Evolutionary conservation across 2,888 invertebrate genomes (phyloP).

Genomic region (Mythimna loreyi): DNA sequence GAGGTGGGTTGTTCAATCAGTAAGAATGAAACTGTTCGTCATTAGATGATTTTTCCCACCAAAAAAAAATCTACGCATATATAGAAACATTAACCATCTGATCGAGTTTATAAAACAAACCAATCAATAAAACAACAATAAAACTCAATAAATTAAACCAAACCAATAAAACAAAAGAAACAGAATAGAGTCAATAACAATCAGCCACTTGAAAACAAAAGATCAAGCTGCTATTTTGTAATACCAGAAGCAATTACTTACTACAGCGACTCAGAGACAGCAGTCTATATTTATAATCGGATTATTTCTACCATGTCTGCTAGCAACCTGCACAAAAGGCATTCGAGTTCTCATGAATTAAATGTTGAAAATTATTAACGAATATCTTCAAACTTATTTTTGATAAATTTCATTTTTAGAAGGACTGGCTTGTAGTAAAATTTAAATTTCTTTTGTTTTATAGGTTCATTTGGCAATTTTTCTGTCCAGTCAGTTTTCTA

Average conservation of each 20-base stretch:
- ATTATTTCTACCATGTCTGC: constrained; percentile 45
- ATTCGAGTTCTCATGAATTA: constrained; percentile 39
- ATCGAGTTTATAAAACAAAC: not conserved
- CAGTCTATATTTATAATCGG: constrained; percentile 51
- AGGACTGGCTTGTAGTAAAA: not conserved
- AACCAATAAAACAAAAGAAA: constrained; percentile 39
- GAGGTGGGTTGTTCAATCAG: no score
- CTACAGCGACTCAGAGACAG: constrained; percentile 26
- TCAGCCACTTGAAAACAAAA: constrained; percentile 46
- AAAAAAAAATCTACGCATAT: no score
- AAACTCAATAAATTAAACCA: constrained; percentile 12
- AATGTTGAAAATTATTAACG: constrained; percentile 29
- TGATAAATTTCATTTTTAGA: constrained; percentile 14
- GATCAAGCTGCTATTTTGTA: constrained; percentile 49
- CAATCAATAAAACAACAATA: constrained; percentile 35
- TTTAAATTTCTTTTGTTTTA: no score
- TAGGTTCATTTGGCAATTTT: no score
- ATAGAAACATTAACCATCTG: not conserved
- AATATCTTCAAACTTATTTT: constrained; percentile 12
- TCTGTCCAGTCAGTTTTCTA: no score
- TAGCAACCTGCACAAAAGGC: constrained; percentile 33
- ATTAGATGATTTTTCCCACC: no score
- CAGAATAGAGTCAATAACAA: constrained; percentile 25
- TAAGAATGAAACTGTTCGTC: no score
- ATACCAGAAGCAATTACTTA: constrained; percentile 59